Percentiles rank a stretch among this genome's conserved stretches.
Evolutionary conservation across 1,140 invertebrate species (phyloP).

Genomic region (Aphidius gifuensis): DNA sequence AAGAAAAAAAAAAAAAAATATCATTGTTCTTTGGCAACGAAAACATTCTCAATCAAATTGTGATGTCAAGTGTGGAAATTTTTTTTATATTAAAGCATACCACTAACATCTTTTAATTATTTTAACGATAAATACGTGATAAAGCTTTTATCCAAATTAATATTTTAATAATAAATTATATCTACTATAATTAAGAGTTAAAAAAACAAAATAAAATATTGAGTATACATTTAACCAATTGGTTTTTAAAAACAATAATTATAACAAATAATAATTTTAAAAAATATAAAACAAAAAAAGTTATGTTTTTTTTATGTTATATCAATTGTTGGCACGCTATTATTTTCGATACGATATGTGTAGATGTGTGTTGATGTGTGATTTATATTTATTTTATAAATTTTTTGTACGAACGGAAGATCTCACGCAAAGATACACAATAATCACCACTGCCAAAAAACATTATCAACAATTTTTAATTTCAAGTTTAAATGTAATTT

Average conservation of each 20-base stretch:
- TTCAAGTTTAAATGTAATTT: background rate
- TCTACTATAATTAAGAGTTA: background rate
- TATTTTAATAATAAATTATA: background rate
- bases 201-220: background rate
- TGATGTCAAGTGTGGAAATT: background rate
- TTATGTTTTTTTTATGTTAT: background rate
- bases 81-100: background rate
- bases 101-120: too few relatives aligned
- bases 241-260: background rate
- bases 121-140: background rate
- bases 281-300: slow-evolving; percentile 17
- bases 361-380: slow-evolving; percentile 15
- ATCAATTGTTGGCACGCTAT: slow-evolving; percentile 52
- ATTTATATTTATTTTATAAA: slow-evolving; percentile 15
- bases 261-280: slow-evolving; percentile 2
- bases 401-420: slow-evolving; percentile 34
- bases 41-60: slow-evolving; percentile 24
- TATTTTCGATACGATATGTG: slow-evolving; percentile 37
- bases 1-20: slow-evolving; percentile 18
- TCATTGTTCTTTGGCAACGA: slow-evolving; percentile 40
- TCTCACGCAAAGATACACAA: slow-evolving; percentile 34
- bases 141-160: slow-evolving; percentile 6
- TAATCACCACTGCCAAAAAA: slow-evolving; percentile 24
- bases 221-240: background rate
- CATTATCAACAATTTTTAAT: background rate